A percentile compares a stretch with the other conserved stretches of the same genome.
Evolutionary conservation across 2,888 invertebrate genomes (phyloP).

Genomic region (Lycia hirtaria): DNA sequence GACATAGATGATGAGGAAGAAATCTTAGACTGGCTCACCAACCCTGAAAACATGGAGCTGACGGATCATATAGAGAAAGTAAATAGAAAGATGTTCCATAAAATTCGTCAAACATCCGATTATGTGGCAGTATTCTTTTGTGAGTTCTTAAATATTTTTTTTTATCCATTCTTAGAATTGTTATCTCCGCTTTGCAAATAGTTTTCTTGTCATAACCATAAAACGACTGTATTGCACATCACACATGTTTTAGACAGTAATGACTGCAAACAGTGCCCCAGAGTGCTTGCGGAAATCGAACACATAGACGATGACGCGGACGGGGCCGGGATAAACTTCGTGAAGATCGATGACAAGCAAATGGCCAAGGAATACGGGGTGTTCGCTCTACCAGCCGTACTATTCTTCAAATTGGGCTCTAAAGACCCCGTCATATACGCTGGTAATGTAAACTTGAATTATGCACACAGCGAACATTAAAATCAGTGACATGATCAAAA

Average conservation of each 20-base stretch:
- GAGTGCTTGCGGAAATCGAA: constrained; percentile 94
- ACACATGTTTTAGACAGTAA: constrained; percentile 92
- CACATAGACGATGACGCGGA: constrained; percentile 98
- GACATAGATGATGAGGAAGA: constrained; percentile 97
- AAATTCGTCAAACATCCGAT: constrained; percentile 94
- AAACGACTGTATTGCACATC: constrained; percentile 76
- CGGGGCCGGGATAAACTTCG: constrained; percentile 95
- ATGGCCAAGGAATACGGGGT: constrained; percentile 95
- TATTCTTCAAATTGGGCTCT: constrained; percentile 94
- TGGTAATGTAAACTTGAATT: constrained; percentile 79
- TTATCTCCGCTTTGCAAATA: background rate
- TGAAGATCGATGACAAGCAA: constrained; percentile 95
- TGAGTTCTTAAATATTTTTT: constrained; percentile 86
- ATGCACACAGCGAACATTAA: constrained; percentile 12
- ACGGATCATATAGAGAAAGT: constrained; percentile 97
- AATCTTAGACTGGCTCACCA: constrained; percentile 95
- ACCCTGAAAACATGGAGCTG: constrained; percentile 97
- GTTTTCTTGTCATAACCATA: constrained; percentile 44
- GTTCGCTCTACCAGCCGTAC: constrained; percentile 94
- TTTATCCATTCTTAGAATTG: too few relatives aligned
- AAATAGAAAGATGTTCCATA: constrained; percentile 96
- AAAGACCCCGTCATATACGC: constrained; percentile 97
- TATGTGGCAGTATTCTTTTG: constrained; percentile 97
- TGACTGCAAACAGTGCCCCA: constrained; percentile 97
- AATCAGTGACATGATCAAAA: constrained; percentile 13